Evolutionary conservation across 2,113 vertebrate species (phyloP).

Genomic region (Pardalotus punctatus): DNA sequence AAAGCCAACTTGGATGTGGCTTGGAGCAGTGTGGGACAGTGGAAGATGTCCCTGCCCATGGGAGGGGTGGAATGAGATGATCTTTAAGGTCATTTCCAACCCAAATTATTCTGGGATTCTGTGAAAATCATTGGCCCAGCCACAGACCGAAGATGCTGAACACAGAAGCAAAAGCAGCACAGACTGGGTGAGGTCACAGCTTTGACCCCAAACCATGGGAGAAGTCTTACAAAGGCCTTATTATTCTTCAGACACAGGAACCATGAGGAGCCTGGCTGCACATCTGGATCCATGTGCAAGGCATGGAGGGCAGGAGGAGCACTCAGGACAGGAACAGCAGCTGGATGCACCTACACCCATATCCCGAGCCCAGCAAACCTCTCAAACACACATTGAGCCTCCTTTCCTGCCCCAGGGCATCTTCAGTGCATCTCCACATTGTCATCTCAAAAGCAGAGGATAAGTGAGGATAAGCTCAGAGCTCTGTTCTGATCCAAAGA

Average conservation of each 20-base stretch:
- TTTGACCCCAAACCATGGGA: fast-evolving
- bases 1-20: no score
- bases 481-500: background rate
- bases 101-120: background rate
- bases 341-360: background rate
- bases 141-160: background rate
- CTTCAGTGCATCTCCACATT: background rate
- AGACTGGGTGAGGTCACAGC: background rate
- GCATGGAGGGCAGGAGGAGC: background rate
- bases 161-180: background rate
- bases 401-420: background rate
- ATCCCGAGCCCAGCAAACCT: background rate
- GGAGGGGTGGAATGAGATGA: background rate
- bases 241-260: background rate
- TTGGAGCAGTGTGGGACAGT: no score
- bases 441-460: background rate
- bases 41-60: background rate
- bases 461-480: background rate
- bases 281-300: background rate
- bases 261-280: background rate
- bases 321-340: no score
- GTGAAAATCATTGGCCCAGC: fast-evolving
- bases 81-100: background rate
- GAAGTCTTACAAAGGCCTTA: background rate
- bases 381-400: background rate